phyloP scores from a whole-genome alignment of 1,140 invertebrate species.

The Platorchestia sp. region DNA sequence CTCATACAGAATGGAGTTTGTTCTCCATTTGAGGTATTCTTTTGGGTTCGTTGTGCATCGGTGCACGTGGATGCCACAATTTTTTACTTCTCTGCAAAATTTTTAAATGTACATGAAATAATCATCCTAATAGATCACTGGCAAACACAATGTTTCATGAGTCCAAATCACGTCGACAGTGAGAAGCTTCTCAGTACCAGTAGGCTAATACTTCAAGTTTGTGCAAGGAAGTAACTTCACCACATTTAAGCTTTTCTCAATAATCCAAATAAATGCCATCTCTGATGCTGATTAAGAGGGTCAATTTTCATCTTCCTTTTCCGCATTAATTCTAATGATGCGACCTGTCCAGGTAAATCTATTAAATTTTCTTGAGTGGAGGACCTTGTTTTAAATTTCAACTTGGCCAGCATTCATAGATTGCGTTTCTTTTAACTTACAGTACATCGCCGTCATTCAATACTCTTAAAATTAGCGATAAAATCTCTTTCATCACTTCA shows the following conservation, averaged over 20 bases:
- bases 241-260: too few relatives aligned
- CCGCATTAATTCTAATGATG: neutral
- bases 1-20: too few relatives aligned
- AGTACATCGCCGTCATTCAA: too few relatives aligned
- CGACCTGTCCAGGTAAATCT: neutral
- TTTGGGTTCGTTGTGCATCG: neutral
- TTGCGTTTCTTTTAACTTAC: too few relatives aligned
- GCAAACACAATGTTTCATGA: neutral
- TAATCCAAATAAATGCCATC: too few relatives aligned
- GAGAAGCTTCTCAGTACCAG: too few relatives aligned
- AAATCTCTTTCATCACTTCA: neutral
- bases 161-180: neutral
- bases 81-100: neutral
- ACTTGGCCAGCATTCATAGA: too few relatives aligned
- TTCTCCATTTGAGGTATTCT: too few relatives aligned
- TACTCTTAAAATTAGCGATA: neutral
- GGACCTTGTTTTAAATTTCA: neutral
- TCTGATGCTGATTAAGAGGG: neutral
- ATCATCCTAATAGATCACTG: too few relatives aligned
- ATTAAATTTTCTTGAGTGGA: neutral
- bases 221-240: neutral
- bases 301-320: neutral
- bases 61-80: neutral
- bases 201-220: neutral
- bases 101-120: neutral